Conservation (phyloP, 2,888 invertebrate species). For the Lottia gigantea region DNA sequence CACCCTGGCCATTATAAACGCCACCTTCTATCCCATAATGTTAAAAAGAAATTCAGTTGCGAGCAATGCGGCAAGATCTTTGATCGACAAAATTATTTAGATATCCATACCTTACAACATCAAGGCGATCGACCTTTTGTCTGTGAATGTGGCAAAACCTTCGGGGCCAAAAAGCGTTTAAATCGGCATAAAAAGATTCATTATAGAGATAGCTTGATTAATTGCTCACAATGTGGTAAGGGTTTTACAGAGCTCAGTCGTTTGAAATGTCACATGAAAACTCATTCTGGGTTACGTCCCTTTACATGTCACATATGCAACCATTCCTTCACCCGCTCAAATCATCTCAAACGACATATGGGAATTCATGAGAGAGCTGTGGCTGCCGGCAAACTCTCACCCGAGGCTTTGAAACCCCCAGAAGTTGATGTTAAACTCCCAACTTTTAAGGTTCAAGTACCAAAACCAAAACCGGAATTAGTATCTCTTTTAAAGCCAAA, state of each 20-base stretch:
- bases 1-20: not conserved
- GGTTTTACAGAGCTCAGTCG: slow-evolving; percentile 1
- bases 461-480: too few relatives aligned
- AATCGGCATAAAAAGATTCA: slow-evolving; percentile 3
- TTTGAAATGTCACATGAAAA: slow-evolving; percentile 5
- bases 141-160: not conserved
- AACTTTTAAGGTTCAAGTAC: too few relatives aligned
- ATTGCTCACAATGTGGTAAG: not conserved
- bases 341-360: slow-evolving; percentile 4
- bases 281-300: slow-evolving; percentile 1
- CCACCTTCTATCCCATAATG: not conserved
- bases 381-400: too few relatives aligned
- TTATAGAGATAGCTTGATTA: not conserved
- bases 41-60: slow-evolving; percentile 1
- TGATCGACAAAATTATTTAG: not conserved
- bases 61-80: not conserved
- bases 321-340: slow-evolving; percentile 7
- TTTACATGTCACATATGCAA: not conserved
- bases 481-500: too few relatives aligned
- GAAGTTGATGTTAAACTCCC: too few relatives aligned
- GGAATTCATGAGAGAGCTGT: not conserved
- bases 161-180: not conserved
- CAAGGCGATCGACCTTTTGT: not conserved
- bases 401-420: too few relatives aligned
- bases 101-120: not conserved